Percentiles rank a stretch among this genome's conserved stretches.
Evolutionary conservation across 2,888 invertebrate genomes (phyloP).

Genomic region (Pheosia tremula): DNA sequence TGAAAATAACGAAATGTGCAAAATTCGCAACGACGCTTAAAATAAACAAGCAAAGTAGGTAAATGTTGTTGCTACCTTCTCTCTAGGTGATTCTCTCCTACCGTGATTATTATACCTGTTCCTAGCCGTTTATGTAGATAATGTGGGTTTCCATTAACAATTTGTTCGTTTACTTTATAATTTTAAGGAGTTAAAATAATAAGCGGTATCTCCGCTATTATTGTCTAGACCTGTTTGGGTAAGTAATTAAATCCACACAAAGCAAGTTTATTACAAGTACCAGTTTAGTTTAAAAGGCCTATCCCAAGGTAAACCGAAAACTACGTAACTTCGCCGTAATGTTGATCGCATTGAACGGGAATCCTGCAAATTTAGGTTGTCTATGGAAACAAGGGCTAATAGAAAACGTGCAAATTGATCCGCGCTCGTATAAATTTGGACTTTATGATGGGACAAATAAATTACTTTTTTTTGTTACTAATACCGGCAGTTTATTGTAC

Average conservation of each 20-base stretch:
- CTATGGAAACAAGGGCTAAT: conserved; percentile 38
- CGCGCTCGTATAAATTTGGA: conserved; percentile 34
- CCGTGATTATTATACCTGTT: too few relatives aligned
- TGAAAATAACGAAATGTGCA: too few relatives aligned
- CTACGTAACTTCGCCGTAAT: conserved; percentile 14
- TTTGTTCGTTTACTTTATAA: neutral
- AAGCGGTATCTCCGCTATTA: neutral
- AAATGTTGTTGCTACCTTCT: neutral
- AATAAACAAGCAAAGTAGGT: neutral
- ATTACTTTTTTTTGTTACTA: conserved; percentile 50
- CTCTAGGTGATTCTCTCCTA: too few relatives aligned
- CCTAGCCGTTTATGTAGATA: too few relatives aligned
- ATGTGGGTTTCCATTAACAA: neutral
- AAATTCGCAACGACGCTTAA: too few relatives aligned
- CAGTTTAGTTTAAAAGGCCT: neutral
- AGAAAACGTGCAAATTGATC: conserved; percentile 44
- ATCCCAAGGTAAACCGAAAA: conserved; percentile 13
- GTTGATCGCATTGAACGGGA: conserved; percentile 12
- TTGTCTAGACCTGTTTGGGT: neutral
- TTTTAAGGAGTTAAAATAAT: neutral
- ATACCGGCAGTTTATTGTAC: conserved; percentile 45
- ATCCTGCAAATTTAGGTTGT: conserved; percentile 22
- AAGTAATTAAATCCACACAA: neutral
- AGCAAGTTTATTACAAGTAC: neutral
- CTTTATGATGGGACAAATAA: conserved; percentile 46